Conservation (phyloP, 2,113 vertebrate species). For the Rattus rattus region DNA sequence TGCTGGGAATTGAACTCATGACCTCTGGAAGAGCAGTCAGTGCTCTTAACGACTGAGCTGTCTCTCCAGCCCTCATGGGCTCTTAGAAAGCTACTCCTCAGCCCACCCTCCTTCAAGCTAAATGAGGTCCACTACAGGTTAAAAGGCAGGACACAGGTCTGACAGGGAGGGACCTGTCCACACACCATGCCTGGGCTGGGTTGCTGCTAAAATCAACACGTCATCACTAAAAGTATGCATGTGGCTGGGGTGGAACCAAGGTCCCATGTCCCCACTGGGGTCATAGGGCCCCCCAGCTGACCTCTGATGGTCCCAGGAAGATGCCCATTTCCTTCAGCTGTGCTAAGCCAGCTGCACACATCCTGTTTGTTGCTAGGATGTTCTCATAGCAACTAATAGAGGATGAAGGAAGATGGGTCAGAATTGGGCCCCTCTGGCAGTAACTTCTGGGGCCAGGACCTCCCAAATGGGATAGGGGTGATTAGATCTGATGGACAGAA, state of each 20-base stretch:
- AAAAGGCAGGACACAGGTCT: not conserved
- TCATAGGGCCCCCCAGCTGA: not conserved
- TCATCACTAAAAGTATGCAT: rapidly evolving
- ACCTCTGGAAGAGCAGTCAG: no score
- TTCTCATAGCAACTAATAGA: constrained; percentile 58
- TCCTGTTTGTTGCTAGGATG: constrained; percentile 57
- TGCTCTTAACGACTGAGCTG: no score
- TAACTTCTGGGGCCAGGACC: not conserved
- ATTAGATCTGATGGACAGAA: not conserved
- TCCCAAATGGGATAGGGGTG: not conserved
- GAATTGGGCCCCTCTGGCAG: not conserved
- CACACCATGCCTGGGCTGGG: rapidly evolving
- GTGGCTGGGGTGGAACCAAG: rapidly evolving
- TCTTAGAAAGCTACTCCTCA: not conserved
- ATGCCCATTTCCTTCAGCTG: not conserved
- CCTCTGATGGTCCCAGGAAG: not conserved
- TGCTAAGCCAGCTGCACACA: not conserved
- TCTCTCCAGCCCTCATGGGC: not conserved
- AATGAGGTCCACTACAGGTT: no score
- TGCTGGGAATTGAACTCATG: no score
- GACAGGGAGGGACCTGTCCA: not conserved
- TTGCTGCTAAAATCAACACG: not conserved
- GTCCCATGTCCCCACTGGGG: not conserved
- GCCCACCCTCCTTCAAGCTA: not conserved
- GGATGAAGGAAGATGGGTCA: not conserved